Conservation (phyloP, 2,888 invertebrate genomes). For the Lasioglossum morio region DNA sequence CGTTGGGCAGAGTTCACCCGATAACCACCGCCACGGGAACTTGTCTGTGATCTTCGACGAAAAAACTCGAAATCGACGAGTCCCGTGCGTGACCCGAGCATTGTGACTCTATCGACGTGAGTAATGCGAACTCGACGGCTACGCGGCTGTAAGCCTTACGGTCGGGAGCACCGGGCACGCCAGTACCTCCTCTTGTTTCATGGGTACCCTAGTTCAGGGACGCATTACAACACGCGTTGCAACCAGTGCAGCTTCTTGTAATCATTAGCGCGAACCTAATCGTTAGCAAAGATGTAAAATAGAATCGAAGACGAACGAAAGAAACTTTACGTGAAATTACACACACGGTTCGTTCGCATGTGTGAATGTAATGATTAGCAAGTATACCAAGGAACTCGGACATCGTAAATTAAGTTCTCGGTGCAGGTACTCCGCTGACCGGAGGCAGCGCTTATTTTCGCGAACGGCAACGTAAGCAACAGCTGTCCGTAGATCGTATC, state of each 20-base stretch:
- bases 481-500: neutral
- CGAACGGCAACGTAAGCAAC: constrained; percentile 11
- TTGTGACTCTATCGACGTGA: constrained; percentile 57
- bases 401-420: constrained; percentile 3
- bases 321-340: neutral
- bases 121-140: constrained; percentile 23
- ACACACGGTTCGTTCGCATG: neutral
- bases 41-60: constrained; percentile 12
- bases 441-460: constrained; percentile 38
- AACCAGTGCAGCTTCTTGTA: neutral
- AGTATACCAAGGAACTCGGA: neutral
- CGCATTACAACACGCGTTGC: neutral
- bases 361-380: neutral
- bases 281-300: too few species aligned
- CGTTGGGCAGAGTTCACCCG: constrained; percentile 48
- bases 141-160: constrained; percentile 25
- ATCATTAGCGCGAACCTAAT: too few species aligned
- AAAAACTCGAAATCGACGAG: constrained; percentile 32
- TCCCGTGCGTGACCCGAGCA: constrained; percentile 30
- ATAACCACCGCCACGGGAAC: constrained; percentile 38
- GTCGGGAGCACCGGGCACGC: neutral
- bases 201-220: neutral
- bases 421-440: neutral
- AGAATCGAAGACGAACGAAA: too few species aligned
- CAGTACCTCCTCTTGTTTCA: neutral